phyloP scores from a whole-genome alignment of 92 coral and sea anemone species.

The Zoanthus gigantus region DNA sequence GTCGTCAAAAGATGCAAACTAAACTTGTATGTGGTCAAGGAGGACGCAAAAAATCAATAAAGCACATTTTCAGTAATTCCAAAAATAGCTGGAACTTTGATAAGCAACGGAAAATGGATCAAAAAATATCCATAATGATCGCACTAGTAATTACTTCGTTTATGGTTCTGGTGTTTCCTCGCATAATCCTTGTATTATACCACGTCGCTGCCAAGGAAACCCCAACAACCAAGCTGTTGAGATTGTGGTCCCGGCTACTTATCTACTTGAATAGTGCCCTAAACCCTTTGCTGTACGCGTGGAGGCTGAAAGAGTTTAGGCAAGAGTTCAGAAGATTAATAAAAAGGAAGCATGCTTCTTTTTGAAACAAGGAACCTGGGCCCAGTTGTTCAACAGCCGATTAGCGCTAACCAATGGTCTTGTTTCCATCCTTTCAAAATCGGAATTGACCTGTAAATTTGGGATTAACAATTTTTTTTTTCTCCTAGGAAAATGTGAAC shows the following conservation, averaged over 20 bases:
- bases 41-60: neutral
- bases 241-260: slow-evolving; percentile 62
- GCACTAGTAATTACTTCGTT: slow-evolving; percentile 67
- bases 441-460: too few species aligned
- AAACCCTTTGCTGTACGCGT: slow-evolving; percentile 67
- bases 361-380: too few species aligned
- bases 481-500: too few species aligned
- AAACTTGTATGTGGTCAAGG: neutral
- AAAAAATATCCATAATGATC: slow-evolving; percentile 57
- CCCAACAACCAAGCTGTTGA: slow-evolving; percentile 34
- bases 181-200: slow-evolving; percentile 60
- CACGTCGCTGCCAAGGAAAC: slow-evolving; percentile 63
- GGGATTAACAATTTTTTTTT: too few species aligned
- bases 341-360: neutral
- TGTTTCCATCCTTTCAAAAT: too few species aligned
- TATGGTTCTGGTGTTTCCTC: slow-evolving; percentile 61
- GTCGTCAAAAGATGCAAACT: neutral
- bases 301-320: slow-evolving; percentile 71
- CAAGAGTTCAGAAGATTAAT: slow-evolving; percentile 34
- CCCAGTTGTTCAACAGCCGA: too few species aligned
- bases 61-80: neutral
- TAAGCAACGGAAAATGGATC: slow-evolving; percentile 32
- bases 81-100: slow-evolving; percentile 7
- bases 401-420: too few species aligned
- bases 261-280: slow-evolving; percentile 58